These are phyloP conservation scores for Mesaphorura yosii DNA, from an alignment of 1,140 invertebrate genomes.

Conservation along the genomic window DNA sequence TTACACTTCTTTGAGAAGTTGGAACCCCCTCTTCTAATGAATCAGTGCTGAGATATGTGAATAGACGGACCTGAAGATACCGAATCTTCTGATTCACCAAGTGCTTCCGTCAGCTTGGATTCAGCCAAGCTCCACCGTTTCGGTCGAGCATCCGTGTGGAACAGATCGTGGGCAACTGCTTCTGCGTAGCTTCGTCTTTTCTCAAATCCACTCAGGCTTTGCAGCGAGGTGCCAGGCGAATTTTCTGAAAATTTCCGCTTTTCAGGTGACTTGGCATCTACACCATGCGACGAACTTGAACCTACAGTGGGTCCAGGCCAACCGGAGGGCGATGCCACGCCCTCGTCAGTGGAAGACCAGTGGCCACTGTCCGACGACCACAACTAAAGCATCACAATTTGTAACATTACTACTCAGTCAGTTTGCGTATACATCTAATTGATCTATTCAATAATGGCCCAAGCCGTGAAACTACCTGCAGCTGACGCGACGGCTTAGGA, in stretches of 20 bases:
- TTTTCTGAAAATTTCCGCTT: slow-evolving; percentile 19
- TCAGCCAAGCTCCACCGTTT: slow-evolving; percentile 27
- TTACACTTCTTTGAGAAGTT: too few species aligned
- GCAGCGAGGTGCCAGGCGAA: background rate
- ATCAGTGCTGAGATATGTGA: too few species aligned
- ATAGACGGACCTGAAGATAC: slow-evolving; percentile 24
- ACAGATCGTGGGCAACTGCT: slow-evolving; percentile 3
- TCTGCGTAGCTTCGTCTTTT: slow-evolving; percentile 26
- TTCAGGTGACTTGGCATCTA: slow-evolving; percentile 19
- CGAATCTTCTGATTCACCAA: background rate
- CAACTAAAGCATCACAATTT: slow-evolving; percentile 14
- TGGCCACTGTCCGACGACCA: slow-evolving; percentile 29
- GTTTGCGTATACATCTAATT: slow-evolving; percentile 2
- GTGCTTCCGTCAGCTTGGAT: background rate
- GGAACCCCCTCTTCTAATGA: too few species aligned
- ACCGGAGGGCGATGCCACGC: slow-evolving; percentile 8
- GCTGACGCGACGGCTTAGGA: slow-evolving; percentile 16
- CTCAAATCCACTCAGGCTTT: slow-evolving; percentile 5
- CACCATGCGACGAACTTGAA: background rate
- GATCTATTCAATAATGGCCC: too few species aligned
- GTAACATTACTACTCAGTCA: background rate
- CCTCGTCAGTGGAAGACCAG: slow-evolving; percentile 25
- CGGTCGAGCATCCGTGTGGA: slow-evolving; percentile 1
- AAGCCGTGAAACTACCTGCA: slow-evolving; percentile 15
- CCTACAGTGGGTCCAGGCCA: slow-evolving; percentile 19